phyloP scores from a whole-genome alignment of 2,888 invertebrate genomes.

The Callosobruchus maculatus region DNA sequence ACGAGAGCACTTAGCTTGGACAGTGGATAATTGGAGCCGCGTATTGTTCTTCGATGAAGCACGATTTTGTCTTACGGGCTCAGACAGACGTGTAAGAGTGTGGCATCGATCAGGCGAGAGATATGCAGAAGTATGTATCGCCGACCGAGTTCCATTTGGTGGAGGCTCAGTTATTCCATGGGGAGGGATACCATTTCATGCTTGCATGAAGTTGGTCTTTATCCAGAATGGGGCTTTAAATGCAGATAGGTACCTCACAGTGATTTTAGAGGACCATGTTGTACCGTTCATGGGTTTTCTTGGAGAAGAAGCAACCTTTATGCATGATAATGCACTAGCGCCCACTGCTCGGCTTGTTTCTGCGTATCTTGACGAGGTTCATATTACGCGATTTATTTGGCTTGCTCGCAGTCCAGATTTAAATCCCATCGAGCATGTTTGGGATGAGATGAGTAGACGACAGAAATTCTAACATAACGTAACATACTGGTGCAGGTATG shows the following conservation, averaged over 20 bases:
- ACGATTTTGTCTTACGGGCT: slow-evolving; percentile 6
- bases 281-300: no score
- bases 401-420: slow-evolving; percentile 3
- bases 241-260: no score
- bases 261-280: no score
- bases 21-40: no score
- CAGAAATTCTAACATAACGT: slow-evolving; percentile 4
- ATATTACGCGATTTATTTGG: slow-evolving; percentile 6
- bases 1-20: no score
- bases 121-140: slow-evolving; percentile 9
- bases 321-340: slow-evolving; percentile 6
- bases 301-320: no score
- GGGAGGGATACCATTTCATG: slow-evolving; percentile 4
- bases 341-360: slow-evolving; percentile 1
- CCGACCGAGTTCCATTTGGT: slow-evolving; percentile 8
- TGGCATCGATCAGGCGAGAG: slow-evolving; percentile 4
- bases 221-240: no score
- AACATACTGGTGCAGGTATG: slow-evolving; percentile 11
- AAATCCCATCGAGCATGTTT: slow-evolving; percentile 11
- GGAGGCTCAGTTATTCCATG: slow-evolving; percentile 5
- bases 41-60: no score
- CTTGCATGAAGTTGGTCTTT: no score
- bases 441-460: slow-evolving; percentile 10
- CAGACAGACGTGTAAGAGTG: slow-evolving; percentile 7
- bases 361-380: slow-evolving; percentile 2